These are phyloP conservation scores for Cryptotermes secundus DNA, from an alignment of 1,140 invertebrate species.

Conservation along the genomic window DNA sequence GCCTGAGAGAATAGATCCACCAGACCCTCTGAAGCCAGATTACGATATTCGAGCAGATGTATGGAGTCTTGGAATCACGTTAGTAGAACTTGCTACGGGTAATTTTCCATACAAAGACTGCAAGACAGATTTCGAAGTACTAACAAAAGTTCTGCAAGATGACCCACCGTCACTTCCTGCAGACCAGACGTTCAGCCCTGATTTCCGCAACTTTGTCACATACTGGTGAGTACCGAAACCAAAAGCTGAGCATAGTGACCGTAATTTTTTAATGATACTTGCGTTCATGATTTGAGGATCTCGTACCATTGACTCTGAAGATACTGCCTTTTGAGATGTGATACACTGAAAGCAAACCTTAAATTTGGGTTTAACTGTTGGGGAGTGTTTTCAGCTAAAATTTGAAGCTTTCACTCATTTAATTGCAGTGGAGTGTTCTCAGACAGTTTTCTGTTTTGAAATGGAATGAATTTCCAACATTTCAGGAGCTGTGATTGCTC, in stretches of 20 bases:
- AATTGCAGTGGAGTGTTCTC: no score
- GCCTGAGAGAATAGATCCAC: slow-evolving; percentile 95
- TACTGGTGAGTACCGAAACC: slow-evolving; percentile 62
- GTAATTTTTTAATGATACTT: no score
- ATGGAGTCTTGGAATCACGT: slow-evolving; percentile 97
- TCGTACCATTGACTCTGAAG: no score
- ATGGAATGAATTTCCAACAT: no score
- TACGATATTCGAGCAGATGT: slow-evolving; percentile 99
- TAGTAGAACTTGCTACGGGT: slow-evolving; percentile 89
- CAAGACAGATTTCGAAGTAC: slow-evolving; percentile 94
- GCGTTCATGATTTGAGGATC: no score
- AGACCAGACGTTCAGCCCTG: slow-evolving; percentile 71
- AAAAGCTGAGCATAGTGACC: background rate
- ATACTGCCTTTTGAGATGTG: no score
- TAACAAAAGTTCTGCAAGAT: slow-evolving; percentile 85
- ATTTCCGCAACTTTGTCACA: slow-evolving; percentile 83
- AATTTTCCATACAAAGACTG: slow-evolving; percentile 91
- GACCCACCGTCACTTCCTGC: slow-evolving; percentile 81
- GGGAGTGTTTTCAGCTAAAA: no score
- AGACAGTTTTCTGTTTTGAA: no score
- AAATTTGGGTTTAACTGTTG: no score
- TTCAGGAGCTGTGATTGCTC: no score
- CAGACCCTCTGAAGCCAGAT: slow-evolving; percentile 81
- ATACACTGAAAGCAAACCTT: no score
- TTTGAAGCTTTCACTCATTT: no score